Base-by-base conservation (phyloP, 1,140 invertebrate genomes). In the Oncopodura yosiiana region DNA sequence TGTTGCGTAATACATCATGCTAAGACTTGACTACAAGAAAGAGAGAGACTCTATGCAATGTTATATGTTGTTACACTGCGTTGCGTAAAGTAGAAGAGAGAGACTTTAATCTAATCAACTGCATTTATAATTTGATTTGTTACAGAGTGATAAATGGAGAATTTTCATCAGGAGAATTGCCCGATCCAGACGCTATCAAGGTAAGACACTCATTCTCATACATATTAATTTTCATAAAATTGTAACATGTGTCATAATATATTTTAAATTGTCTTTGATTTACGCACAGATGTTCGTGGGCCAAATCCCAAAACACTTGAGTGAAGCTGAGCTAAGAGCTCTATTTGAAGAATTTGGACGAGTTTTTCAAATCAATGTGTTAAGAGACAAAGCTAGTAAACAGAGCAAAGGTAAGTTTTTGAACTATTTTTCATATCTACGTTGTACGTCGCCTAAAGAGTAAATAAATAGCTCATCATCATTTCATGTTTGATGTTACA, bases 151-250 rank as follows among this genome's bases (percentile, higher is more conserved):
- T 64, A 59, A 64, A 64, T 61, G 62, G 62, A 41, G 62, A 64
- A 27, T 61, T 59, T 51, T 19, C 53, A n/a, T 30, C 53, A n/a
- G 62, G 59, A 48, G 62, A 64, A 45, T 45, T 64, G 68, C 92
- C 92, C 2, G 95, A 99, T 75, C 81, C 88, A 5, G 95, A 99
- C 74, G 90, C 94, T 68, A 99, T 99, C 67, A 99, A 99, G n/a
- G n/a, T n/a, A n/a, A n/a, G n/a, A n/a, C n/a, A n/a, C n/a, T n/a
- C n/a, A n/a, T n/a, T n/a, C n/a, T n/a, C n/a, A n/a, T n/a, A n/a
- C n/a, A n/a, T n/a, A n/a, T n/a, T n/a, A n/a, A n/a, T n/a, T n/a
- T n/a, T n/a, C n/a, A n/a, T n/a, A n/a, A n/a, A n/a, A n/a, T n/a
- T n/a, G n/a, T n/a, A n/a, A n/a, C n/a, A n/a, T n/a, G n/a, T n/a